Base-by-base conservation (phyloP, 2,113 vertebrate genomes). In the Thinocorus orbignyianus region DNA sequence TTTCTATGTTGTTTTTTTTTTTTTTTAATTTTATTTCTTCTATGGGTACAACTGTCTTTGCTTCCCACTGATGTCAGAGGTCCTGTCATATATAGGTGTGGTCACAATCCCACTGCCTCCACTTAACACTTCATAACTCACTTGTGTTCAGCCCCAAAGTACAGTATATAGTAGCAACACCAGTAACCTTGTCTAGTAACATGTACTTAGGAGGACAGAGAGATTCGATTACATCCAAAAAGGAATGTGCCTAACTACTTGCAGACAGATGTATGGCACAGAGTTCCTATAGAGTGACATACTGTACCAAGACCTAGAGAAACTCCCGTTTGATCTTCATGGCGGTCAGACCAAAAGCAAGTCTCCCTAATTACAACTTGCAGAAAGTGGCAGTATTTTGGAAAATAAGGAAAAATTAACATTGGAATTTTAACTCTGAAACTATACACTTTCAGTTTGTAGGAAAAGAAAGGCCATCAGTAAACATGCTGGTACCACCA, bases 181-280 rank as follows among this genome's bases (percentile, higher is more conserved):
- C 65, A 83, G 88, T 85, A 94, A 25, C 92, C 86, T 76, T 82
- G 86, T 94, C 96, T 95, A 85, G 91, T 81, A 96, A 94, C 92
- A 95, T 96, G 92, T 96, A 89, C 88, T 96, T 80, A 78, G 13
- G 58, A 85, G 1, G 86, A 93, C 91, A 92, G 73, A 66, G 93
- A 96, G 93, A 97, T 94, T 96, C 51, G 37, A 91, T 96, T 97
- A 95, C 91, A 96, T 89, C 57, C 86, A 85, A 61, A 65, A 74
- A 97, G 88, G 91, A 96, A 96, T 82, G 92, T 89, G 92, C 91
- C 89, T 96, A 96, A 96, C 93, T 96, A 92, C 88, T 92, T 96
- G 95, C 92, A 93, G 95, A 97, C 96, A 96, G 96, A 96, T 86
- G 73, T 84, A 96, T 96, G 95, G 93, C 96, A 94, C 86, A 23